Evolutionary conservation across 2,797 vertebrate species (phyloP), one percentile per base, ranked within the genome.

Genomic region (Hypotaenidia okinawae): DNA sequence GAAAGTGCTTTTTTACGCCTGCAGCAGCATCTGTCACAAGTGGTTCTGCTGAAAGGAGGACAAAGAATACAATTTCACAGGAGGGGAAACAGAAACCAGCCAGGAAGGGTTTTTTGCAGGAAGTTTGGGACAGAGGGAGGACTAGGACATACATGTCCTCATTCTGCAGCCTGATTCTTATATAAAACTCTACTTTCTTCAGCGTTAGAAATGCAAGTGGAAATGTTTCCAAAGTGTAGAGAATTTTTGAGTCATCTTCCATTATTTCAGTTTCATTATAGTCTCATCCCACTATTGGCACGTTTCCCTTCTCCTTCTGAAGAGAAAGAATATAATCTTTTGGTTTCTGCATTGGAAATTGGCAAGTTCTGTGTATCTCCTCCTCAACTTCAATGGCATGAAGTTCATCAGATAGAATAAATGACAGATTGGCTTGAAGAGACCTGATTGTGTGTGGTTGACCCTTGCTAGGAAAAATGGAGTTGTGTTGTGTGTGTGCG

Each of bases 231-330:
- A 39, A 91, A 90, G 83, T 55, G 41, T 95, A 93, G 77, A 96
- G 74, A 96, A 96, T 96, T 94, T 87, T 92, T 93, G 91, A 94
- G 88, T 95, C 94, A 95, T 96, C 84, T 90, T 68, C 74, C 90
- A 91, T 96, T 97, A 96, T 90, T 93, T 95, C 94, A 95, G 94
- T 78, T 93, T 95, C 63, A 6, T 92, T 95, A 75, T 93, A 72
- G 86, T 91, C 92, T 92, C 70, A 37, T 94, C 87, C 90, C 80
- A 69, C 0, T 76, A 89, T 14, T 89, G 66, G 69, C 81, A 89
- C 68, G 73, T 92, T 95, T 95, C 47, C 45, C n/a, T 89, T 93
- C 89, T 64, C 88, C 79, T 89, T 91, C 89, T 83, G 89, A 89
- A 93, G 90, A 75, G 94, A 96, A 96, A 83, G 73, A 95, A 66